A percentile compares a stretch with the other conserved stretches of the same genome.
phyloP scores from a whole-genome alignment of 2,888 invertebrate genomes.

The Cotesia congregata region DNA sequence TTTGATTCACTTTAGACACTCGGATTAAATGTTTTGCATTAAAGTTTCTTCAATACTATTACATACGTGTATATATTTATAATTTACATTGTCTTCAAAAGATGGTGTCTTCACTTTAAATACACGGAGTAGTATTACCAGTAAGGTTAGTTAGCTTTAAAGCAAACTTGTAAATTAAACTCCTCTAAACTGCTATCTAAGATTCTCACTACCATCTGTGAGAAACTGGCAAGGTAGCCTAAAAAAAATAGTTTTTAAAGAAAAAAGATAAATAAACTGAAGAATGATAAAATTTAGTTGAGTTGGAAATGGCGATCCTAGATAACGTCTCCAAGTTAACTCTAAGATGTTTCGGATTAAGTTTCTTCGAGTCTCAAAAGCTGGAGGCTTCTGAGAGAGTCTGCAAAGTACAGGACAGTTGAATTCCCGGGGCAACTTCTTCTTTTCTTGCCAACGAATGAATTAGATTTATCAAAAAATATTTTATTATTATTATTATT shows the following conservation, averaged over 20 bases:
- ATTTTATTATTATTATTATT: neutral
- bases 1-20: neutral
- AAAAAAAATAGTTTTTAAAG: neutral
- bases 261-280: neutral
- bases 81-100: conserved; percentile 4
- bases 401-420: neutral
- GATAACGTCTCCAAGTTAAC: neutral
- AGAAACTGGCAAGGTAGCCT: neutral
- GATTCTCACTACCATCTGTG: neutral
- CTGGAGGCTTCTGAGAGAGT: neutral
- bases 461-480: neutral
- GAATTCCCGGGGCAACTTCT: neutral
- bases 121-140: neutral
- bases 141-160: neutral
- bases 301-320: neutral
- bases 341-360: conserved; percentile 14
- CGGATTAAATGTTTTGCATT: neutral
- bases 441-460: neutral
- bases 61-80: neutral
- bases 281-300: neutral
- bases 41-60: neutral
- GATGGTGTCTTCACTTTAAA: neutral
- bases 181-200: neutral
- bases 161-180: neutral
- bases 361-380: conserved; percentile 3